Evolutionary conservation across 2,888 invertebrate genomes (phyloP), one percentile per base, ranked within the genome.

Genomic region (Andrena hattorfiana): DNA sequence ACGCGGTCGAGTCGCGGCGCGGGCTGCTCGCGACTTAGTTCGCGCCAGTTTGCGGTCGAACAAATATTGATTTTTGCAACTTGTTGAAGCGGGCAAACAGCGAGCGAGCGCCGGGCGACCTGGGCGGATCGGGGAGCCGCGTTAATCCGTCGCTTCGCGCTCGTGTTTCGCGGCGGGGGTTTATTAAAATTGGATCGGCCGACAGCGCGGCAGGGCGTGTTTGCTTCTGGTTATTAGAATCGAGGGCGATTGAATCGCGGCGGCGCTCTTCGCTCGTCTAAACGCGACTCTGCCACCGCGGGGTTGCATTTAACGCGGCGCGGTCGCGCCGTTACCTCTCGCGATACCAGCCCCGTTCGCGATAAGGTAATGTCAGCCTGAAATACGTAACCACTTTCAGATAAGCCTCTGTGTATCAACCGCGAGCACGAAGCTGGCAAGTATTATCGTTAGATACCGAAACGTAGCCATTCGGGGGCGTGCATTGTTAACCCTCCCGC

Each of bases 281-380:
- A 77, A 64, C 74, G 67, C 66, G 69, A 72, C 23, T 20, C 8
- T 35, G 35, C 30, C 4, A 20, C 10, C 20, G 49, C 16, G 51
- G 51, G 26, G 59, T 81, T 69, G 71, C 76, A 59, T 85, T 87
- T 77, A 78, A 28, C 74, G 67, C 62, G 82, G 79, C 13, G 74
- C 73, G 83, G 59, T 74, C 74, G 73, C 74, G 73, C 26, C 64
- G 42, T 16, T 77, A 54, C 70, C 26, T 56, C 23, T 26, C 23
- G 66, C 66, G 72, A 75, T 79, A 77, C 79, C 48, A 69, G 64
- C 48, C 51, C 74, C 64, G 70, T 69, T 78, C 71, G 20, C 74
- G 88, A 88, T 88, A 88, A 88, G 86, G 78, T 83, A 81, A 88
- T 86, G 86, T 71, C 77, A 67, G 76, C 35, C 68, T 72, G 80